Base-by-base conservation (phyloP, 1,140 invertebrate genomes). In the Diplogasteroides magnus region DNA sequence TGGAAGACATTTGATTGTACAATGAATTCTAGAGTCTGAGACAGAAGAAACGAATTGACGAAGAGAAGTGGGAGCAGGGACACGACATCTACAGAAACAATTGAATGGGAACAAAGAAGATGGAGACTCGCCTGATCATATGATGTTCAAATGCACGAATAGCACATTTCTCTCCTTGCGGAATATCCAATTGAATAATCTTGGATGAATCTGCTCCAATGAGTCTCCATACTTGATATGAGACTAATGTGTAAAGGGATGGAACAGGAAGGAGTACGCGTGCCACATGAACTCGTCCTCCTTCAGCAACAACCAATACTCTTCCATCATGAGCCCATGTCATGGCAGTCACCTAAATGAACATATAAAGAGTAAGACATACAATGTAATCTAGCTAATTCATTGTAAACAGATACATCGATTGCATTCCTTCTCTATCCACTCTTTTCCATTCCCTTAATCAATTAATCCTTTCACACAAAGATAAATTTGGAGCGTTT, bases 281-380 rank as follows among this genome's bases (percentile, higher is more conserved):
- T 11, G 37, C 37, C 6, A 84, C 90, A 84, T 87, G 87, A 71
- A 88, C 86, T 23, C 93, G 85, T 65, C 85, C 85, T 15, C 94
- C 94, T 15, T 93, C 93, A 15, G 93, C 93, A 31, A 97, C 87
- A 83, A 97, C 97, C 31, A 98, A 84, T 1, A 93, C 87, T 74
- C 92, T 90, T 79, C 97, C 95, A 83, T 95, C 94, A 85, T 98
- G 94, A 31, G 93, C 95, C 94, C 94, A 98, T 0, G 94, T 97
- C 75, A 98, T 85, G 2, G 93, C 92, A 37, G 91, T 28, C 23
- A 71, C 59, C 59, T 25, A 61, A 61, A 61, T 26, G 11, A 61
- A 11, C 13, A 13, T 61, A 26, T 69, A 48, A n/a, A n/a, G n/a
- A n/a, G n/a, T n/a, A n/a, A n/a, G n/a, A n/a, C n/a, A n/a, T n/a